These are phyloP conservation scores for Odocoileus virginianus DNA, from an alignment of 2,113 vertebrate genomes.

Conservation along the genomic window DNA sequence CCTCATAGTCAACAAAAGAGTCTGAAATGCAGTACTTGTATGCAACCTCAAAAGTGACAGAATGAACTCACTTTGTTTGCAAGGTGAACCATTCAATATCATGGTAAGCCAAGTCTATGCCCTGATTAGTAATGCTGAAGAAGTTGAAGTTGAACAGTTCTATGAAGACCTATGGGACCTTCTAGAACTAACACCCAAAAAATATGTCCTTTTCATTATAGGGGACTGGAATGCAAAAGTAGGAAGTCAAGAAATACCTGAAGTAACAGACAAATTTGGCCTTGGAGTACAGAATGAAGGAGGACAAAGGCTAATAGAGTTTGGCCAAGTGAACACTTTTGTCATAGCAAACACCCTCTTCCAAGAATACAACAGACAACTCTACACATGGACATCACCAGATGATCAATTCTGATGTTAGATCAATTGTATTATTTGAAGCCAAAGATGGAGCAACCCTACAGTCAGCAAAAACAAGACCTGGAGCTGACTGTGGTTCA, in stretches of 20 bases:
- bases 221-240: neutral
- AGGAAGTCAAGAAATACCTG: neutral
- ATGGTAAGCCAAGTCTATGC: neutral
- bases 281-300: neutral
- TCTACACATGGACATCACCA: neutral
- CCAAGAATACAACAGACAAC: neutral
- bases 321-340: neutral
- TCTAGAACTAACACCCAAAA: neutral
- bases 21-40: neutral
- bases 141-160: neutral
- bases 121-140: neutral
- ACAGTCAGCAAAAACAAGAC: neutral
- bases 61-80: neutral
- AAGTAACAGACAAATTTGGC: neutral
- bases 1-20: neutral
- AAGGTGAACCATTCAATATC: neutral
- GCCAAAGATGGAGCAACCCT: neutral
- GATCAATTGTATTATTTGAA: neutral
- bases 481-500: neutral
- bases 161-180: neutral
- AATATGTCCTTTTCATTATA: neutral
- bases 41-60: neutral
- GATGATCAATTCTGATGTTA: neutral
- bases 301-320: neutral
- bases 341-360: neutral